Percentiles rank a stretch among this genome's conserved stretches.
Conservation (phyloP, 1,140 invertebrate species). For the Euura saliciscinereae region DNA sequence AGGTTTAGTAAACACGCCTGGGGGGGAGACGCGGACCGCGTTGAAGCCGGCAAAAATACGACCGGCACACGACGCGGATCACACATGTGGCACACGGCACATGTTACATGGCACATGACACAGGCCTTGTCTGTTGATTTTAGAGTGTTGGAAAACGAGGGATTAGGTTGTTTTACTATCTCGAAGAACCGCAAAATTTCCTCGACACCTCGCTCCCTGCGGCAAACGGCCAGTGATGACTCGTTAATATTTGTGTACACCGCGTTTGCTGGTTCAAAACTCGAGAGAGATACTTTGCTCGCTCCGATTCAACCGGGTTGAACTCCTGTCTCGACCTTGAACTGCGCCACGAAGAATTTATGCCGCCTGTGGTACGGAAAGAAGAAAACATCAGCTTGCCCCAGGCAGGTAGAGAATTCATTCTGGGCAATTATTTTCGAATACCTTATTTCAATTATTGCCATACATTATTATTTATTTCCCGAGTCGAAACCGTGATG, state of each 20-base stretch:
- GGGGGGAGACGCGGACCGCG: no score
- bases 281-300: not conserved
- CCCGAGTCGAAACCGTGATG: no score
- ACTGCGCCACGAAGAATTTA: not conserved
- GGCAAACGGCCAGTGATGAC: not conserved
- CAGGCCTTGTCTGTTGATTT: not conserved
- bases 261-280: not conserved
- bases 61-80: not conserved
- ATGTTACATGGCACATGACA: not conserved
- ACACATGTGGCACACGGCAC: not conserved
- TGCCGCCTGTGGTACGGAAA: not conserved
- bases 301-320: not conserved
- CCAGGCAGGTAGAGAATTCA: no score
- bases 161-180: slow-evolving; percentile 1
- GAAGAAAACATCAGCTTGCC: no score
- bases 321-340: not conserved
- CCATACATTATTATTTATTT: no score
- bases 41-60: no score
- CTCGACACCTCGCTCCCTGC: not conserved
- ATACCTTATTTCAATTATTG: no score
- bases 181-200: not conserved
- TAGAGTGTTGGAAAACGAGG: not conserved
- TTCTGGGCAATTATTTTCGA: no score
- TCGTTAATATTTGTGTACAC: not conserved
- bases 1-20: no score